Base-by-base conservation (phyloP, 2,888 invertebrate species). In the Neoscelio sp. region DNA sequence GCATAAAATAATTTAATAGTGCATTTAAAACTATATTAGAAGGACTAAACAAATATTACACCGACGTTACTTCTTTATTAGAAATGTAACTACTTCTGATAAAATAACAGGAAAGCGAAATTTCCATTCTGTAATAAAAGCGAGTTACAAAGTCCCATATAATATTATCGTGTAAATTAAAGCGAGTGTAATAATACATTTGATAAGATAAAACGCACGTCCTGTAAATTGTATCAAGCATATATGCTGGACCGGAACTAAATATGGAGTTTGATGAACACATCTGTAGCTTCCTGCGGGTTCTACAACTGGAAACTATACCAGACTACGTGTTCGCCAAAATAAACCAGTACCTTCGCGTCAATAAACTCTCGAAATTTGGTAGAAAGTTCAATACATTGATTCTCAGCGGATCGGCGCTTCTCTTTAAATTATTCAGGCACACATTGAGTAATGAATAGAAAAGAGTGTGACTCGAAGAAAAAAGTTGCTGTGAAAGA, bases 211-310 rank as follows among this genome's bases (percentile, higher is more conserved):
- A 78, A 78, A 67, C 40, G 46, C 40, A 30, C 40, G 62, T 40
- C 48, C 70, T 42, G 62, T 48, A 77, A 77, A 77, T 64, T 64
- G 64, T 56, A 70, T 48, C 48, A 33, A 33, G 48, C 44, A 17
- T 56, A 28, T 46, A 67, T 60, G 65, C 46, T 48, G 15, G 28
- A 42, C 73, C 73, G 73, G 68, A 68, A 68, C 67, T 68, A 64
- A 73, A 68, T 44, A 46, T 52, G 56, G 48, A 73, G 73, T 78
- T 74, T 78, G 73, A 78, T 64, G 78, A 78, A 78, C 73, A 78
- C 78, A 78, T 78, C 68, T 78, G 73, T 35, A 78, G 42, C 70
- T 67, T 78, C 71, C 71, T 60, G 71, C 46, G 50, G 44, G 30
- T 50, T 56, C 30, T 18, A 15, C 26, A 54, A 60, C 67, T 62